Percentiles rank a stretch among this genome's conserved stretches.
Evolutionary conservation across 64 coral and sea anemone species (phyloP).

Genomic region (Hydrozoanthus tunicans): DNA sequence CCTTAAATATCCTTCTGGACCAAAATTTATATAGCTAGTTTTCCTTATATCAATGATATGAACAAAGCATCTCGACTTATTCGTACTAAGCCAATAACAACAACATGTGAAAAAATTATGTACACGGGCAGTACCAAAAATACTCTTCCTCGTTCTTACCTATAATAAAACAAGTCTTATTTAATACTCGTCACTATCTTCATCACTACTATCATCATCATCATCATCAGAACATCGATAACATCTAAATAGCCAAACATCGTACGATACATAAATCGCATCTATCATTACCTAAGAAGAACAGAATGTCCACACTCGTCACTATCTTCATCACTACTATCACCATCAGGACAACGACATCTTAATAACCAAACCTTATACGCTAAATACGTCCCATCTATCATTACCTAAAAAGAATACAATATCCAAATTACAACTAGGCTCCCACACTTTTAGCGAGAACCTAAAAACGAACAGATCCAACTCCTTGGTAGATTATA

Average conservation of each 20-base stretch:
- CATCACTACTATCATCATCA: too few relatives aligned
- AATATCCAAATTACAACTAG: constrained; percentile 40
- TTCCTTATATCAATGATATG: too few relatives aligned
- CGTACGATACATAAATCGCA: too few relatives aligned
- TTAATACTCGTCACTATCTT: neutral
- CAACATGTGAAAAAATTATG: neutral
- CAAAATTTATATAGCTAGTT: too few relatives aligned
- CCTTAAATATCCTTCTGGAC: too few relatives aligned
- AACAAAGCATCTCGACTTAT: too few relatives aligned
- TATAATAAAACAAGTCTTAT: neutral
- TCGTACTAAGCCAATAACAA: neutral
- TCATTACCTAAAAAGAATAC: constrained; percentile 39
- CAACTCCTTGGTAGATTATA: too few relatives aligned
- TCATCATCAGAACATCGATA: too few relatives aligned
- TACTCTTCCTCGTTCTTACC: neutral
- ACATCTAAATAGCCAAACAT: too few relatives aligned
- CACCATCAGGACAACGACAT: constrained; percentile 2
- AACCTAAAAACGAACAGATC: too few relatives aligned
- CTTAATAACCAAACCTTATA: constrained; percentile 29
- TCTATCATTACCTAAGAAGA: too few relatives aligned
- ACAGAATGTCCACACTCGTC: too few relatives aligned
- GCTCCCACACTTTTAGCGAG: neutral
- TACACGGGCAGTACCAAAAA: neutral
- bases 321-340: neutral
- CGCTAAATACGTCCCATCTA: constrained; percentile 10